A percentile compares a stretch with the other conserved stretches of the same genome.
phyloP scores from a whole-genome alignment of 2,888 invertebrate species.

The Craniophora ligustri region DNA sequence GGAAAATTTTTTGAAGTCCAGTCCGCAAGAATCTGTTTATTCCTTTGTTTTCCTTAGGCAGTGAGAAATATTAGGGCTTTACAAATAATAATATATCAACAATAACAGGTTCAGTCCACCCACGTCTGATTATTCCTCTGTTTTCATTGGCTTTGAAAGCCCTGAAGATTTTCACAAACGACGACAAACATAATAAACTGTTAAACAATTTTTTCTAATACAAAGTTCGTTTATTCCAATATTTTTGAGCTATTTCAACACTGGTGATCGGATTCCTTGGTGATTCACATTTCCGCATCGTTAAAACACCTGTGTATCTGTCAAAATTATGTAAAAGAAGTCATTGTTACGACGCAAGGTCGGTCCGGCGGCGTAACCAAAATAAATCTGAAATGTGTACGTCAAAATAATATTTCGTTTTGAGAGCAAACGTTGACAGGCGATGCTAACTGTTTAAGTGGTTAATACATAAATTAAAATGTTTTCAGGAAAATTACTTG shows the following conservation, averaged over 20 bases:
- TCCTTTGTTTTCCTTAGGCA: too few species aligned
- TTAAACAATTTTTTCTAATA: too few species aligned
- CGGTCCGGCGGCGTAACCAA: constrained; percentile 42
- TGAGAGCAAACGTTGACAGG: constrained; percentile 43
- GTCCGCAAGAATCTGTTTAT: too few species aligned
- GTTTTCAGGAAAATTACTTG: constrained; percentile 23
- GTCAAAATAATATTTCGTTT: constrained; percentile 46
- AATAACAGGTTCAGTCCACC: too few species aligned
- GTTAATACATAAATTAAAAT: constrained; percentile 28
- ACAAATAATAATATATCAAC: too few species aligned
- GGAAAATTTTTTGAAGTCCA: too few species aligned
- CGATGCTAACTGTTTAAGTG: constrained; percentile 25
- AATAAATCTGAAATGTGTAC: constrained; percentile 52
- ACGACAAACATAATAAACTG: too few species aligned
- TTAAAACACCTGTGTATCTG: constrained; percentile 53
- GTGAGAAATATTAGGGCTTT: too few species aligned
- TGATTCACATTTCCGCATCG: constrained; percentile 50
- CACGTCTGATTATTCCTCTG: too few species aligned
- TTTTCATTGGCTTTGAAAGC: too few species aligned
- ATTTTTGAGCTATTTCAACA: constrained; percentile 20
- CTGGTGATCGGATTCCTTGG: constrained; percentile 20
- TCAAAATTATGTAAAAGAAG: constrained; percentile 51
- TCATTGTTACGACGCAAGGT: constrained; percentile 61
- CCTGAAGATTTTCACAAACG: too few species aligned
- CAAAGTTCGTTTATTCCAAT: too few species aligned